These are phyloP conservation scores for Apocheima hispidaria DNA, from an alignment of 2,888 invertebrate genomes.

Conservation along the genomic window DNA sequence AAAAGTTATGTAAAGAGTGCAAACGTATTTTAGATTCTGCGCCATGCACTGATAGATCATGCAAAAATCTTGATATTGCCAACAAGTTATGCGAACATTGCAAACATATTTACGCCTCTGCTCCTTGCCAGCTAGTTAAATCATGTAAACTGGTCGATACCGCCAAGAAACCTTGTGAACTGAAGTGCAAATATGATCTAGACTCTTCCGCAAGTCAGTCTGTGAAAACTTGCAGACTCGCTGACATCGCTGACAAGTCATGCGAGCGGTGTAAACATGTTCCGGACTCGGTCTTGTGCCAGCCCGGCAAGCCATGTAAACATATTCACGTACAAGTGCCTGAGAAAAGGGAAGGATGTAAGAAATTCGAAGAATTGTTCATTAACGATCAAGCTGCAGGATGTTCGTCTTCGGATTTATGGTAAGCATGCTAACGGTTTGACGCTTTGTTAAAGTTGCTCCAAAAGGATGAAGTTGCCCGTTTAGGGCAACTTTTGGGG, in stretches of 20 bases:
- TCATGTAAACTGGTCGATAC: neutral
- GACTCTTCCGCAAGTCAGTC: neutral
- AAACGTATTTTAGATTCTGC: neutral
- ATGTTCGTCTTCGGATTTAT: neutral
- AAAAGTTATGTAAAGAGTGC: conserved; percentile 9
- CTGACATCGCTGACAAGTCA: neutral
- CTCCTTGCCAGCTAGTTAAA: neutral
- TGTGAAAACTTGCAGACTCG: neutral
- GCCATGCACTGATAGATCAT: neutral
- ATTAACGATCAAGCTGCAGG: conserved; percentile 6
- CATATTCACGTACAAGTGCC: conserved; percentile 3
- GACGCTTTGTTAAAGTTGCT: neutral
- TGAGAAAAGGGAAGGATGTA: neutral
- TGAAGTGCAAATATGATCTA: neutral
- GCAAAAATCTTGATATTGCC: neutral
- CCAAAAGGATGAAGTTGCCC: neutral
- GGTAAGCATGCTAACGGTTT: neutral
- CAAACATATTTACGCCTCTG: neutral
- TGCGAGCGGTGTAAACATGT: conserved; percentile 8
- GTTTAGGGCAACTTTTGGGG: too few species aligned
- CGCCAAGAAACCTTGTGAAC: neutral
- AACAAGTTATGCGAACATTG: neutral
- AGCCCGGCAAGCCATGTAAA: neutral
- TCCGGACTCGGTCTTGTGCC: neutral
- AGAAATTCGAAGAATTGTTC: conserved; percentile 7